Evolutionary conservation across 2,797 vertebrate genomes (phyloP).

Genomic region (Mus caroli): DNA sequence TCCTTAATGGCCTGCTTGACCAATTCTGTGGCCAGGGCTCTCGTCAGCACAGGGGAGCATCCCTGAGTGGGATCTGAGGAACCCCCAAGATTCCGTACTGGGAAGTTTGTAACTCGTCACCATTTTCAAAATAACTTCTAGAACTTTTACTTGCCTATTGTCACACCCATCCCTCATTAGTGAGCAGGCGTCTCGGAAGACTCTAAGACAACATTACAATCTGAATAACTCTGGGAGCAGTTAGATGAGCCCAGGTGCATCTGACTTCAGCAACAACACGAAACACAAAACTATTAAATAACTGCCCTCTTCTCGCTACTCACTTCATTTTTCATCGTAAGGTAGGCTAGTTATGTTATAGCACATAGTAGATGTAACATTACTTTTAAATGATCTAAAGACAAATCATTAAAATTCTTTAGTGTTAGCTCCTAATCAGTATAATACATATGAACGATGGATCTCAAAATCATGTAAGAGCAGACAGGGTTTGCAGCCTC

Average conservation of each 20-base stretch:
- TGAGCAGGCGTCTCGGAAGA: background rate
- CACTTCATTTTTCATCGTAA: constrained; percentile 58
- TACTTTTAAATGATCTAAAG: constrained; percentile 49
- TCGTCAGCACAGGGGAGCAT: constrained; percentile 18
- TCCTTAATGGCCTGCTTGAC: constrained; percentile 9
- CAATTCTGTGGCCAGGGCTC: constrained; percentile 14
- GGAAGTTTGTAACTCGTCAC: background rate
- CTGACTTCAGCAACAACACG: background rate
- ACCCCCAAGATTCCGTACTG: background rate
- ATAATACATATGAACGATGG: constrained; percentile 28
- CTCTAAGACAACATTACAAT: background rate
- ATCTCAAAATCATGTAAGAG: constrained; percentile 38
- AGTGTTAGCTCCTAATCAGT: constrained; percentile 61
- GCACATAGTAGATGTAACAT: constrained; percentile 17
- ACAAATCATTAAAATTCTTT: constrained; percentile 51
- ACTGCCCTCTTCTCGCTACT: background rate
- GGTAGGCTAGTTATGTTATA: constrained; percentile 35
- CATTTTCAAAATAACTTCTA: constrained; percentile 21
- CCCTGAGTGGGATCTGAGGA: constrained; percentile 25
- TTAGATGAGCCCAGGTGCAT: background rate
- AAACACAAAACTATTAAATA: constrained; percentile 61
- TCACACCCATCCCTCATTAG: constrained; percentile 6
- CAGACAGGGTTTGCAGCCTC: constrained; percentile 26
- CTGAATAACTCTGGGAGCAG: constrained; percentile 34
- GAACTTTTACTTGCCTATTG: constrained; percentile 48